Evolutionary conservation across 92 coral and sea anemone species (phyloP), one percentile per base, ranked within the genome.

Genomic region (Scolanthus callimorphus): DNA sequence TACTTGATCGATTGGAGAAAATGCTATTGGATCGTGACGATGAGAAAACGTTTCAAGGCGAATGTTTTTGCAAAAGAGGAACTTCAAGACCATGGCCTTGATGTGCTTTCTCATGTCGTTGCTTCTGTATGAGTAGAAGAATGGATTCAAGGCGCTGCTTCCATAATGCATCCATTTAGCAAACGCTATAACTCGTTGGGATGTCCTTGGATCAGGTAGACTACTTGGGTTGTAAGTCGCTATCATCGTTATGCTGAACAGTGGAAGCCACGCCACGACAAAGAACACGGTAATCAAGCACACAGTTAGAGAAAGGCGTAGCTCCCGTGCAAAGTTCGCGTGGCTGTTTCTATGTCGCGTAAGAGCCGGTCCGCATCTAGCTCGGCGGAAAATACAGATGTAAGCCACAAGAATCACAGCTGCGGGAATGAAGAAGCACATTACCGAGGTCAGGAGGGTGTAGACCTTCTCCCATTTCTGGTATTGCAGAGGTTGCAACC

Each of bases 131-230:
- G 97, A 83, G 65, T 91, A 91, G 57, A 91, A 50, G 55, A 91
- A 60, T 9, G 92, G 92, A 45, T 87, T 88, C 20, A 88, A 10
- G 19, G 81, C 85, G 41, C 97, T 91, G 75, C 88, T 88, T 6
- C 81, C 60, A 71, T 91, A 91, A 37, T 91, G 97, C 92, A 91
- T 87, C 92, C 97, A 91, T 52, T 91, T 91, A 1, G 77, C 96
- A 24, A 88, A 79, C 11, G 75, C 78, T 41, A 85, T 78, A 6
- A 91, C 60, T 25, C 80, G 97, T 10, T 41, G 69, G 6, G 78
- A 76, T 0, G 59, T 63, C 29, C 31, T 34, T n/a, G 59, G 43
- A 15, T 49, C 65, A 12, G 97, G 97, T 13, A 91, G 79, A 13
- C 61, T 62, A 8, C 29, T 54, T 9, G 85, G 85, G 53, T 80